phyloP scores from a whole-genome alignment of 2,888 invertebrate species.

The Erynnis tages region DNA sequence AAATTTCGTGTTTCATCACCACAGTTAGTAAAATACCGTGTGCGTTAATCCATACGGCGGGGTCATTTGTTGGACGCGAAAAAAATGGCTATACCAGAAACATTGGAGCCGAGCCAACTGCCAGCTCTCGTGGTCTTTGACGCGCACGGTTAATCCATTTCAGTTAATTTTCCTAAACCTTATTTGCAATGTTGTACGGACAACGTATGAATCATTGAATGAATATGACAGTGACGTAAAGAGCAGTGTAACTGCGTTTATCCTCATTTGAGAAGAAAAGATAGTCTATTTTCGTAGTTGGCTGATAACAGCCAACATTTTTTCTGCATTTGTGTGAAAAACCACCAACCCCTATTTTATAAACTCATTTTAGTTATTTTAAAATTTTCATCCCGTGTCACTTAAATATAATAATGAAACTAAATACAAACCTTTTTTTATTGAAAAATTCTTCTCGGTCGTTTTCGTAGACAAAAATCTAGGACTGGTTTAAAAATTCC shows the following conservation, averaged over 20 bases:
- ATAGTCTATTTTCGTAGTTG: no score
- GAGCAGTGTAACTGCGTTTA: no score
- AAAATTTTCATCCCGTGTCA: no score
- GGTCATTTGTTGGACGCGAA: slow-evolving; percentile 18
- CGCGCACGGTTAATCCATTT: slow-evolving; percentile 21
- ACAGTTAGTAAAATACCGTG: slow-evolving; percentile 9
- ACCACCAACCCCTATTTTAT: no score
- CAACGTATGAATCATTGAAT: not conserved
- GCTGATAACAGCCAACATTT: no score
- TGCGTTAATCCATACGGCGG: slow-evolving; percentile 10
- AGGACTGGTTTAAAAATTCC: no score
- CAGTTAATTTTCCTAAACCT: slow-evolving; percentile 16
- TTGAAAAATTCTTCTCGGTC: no score
- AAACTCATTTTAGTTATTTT: no score
- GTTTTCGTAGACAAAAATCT: no score
- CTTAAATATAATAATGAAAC: no score
- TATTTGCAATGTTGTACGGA: slow-evolving; percentile 3
- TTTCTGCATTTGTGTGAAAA: not conserved
- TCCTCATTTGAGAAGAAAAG: no score
- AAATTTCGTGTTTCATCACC: not conserved
- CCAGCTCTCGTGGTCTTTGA: slow-evolving; percentile 22
- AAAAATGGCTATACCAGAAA: slow-evolving; percentile 18
- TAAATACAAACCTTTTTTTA: no score
- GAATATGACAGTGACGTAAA: not conserved
- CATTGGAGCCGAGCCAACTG: slow-evolving; percentile 20